phyloP scores from a whole-genome alignment of 64 coral and sea anemone genomes.

The Orbicella faveolata region DNA sequence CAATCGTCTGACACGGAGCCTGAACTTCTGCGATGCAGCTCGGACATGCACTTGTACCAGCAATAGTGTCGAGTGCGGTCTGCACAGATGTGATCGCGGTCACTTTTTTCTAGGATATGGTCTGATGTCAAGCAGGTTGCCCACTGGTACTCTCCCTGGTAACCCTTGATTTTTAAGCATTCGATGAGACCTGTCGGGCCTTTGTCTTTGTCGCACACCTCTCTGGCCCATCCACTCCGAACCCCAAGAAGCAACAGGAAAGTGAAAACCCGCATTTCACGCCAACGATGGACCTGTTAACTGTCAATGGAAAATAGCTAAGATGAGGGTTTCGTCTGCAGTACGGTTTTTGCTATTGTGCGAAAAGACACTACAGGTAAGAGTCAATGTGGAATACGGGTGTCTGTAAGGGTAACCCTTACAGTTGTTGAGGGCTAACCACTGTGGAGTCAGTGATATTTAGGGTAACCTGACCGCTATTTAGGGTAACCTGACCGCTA shows the following conservation, averaged over 20 bases:
- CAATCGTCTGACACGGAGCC: conserved; percentile 38
- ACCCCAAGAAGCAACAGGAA: neutral
- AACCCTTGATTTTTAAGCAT: neutral
- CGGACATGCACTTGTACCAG: conserved; percentile 74
- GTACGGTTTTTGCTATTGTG: no score
- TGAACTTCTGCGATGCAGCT: conserved; percentile 15
- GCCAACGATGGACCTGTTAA: no score
- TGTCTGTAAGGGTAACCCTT: no score
- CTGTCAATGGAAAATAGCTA: no score
- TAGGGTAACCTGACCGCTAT: no score
- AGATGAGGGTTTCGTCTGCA: no score
- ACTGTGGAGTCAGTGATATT: no score
- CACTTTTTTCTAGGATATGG: conserved; percentile 64
- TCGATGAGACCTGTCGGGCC: conserved; percentile 35
- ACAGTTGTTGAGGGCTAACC: no score
- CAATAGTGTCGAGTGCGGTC: neutral
- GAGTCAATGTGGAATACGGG: no score
- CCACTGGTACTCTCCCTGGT: conserved; percentile 45
- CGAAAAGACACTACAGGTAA: no score
- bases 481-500: no score
- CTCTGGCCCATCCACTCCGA: neutral
- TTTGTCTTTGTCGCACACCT: neutral
- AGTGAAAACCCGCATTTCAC: neutral
- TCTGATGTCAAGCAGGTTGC: conserved; percentile 60
- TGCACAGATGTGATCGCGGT: neutral